phyloP scores from a whole-genome alignment of 2,888 invertebrate species.

The Clunio marinus region DNA sequence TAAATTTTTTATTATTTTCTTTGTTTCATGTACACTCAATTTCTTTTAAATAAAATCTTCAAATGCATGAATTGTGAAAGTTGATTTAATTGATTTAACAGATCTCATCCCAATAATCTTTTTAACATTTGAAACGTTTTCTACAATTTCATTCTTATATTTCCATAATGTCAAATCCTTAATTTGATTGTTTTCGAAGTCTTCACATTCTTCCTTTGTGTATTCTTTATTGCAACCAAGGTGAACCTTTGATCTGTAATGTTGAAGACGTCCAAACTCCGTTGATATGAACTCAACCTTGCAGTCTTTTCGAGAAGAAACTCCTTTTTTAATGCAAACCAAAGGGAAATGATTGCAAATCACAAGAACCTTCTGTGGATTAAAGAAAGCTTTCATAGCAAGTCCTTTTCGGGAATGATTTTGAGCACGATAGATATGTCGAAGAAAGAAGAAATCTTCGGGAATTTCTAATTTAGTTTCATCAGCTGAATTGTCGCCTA shows the following conservation, averaged over 20 bases:
- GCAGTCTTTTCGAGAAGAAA: no score
- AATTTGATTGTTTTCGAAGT: background rate
- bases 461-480: background rate
- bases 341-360: constrained; percentile 21
- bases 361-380: background rate
- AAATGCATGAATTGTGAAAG: no score
- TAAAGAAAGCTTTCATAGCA: background rate
- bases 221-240: background rate
- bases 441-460: background rate
- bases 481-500: background rate
- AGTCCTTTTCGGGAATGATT: background rate
- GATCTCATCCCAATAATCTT: no score
- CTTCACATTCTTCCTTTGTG: constrained; percentile 3
- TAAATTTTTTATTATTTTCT: no score
- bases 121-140: no score
- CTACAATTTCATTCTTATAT: no score
- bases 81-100: no score
- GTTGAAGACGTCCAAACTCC: constrained; percentile 3
- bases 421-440: constrained; percentile 12
- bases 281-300: background rate
- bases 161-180: constrained; percentile 29
- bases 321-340: background rate
- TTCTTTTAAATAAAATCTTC: no score
- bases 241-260: background rate
- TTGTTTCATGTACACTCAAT: no score